Evolutionary conservation across 2,797 vertebrate species (phyloP), one percentile per base, ranked within the genome.

Genomic region (Enteromius fasciolatus): DNA sequence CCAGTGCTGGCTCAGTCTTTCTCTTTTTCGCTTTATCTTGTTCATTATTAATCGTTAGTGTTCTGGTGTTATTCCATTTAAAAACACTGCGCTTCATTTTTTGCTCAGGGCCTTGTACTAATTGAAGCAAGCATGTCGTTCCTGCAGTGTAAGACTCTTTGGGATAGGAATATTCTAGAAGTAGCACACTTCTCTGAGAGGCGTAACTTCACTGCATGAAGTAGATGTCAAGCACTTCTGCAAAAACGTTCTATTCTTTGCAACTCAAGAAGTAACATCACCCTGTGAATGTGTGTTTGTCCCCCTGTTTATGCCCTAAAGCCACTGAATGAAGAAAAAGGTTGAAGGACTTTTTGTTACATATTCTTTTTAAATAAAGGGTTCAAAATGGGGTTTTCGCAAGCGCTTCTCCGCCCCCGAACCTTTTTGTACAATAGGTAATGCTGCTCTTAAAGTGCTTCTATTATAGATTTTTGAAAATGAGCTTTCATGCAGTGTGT

Each of bases 231-330:
- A 31, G 57, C 25, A 50, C 18, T 64, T 64, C 31, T 63, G 46
- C 9, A 33, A 59, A 76, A 39, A 75, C 23, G 1, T 7, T 77
- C 25, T 31, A 46, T 77, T 77, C 23, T 76, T 23, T 75, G 50
- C 12, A 36, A 25, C 6, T 54, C 28, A 50, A 73, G 46, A 18
- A 72, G 25, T 18, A 31, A 72, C 23, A 31, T 72, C 1, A 52
- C 25, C 9, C 70, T 75, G 31, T 75, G 72, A 75, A 75, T 75
- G 48, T 57, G 8, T 54, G 72, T 74, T 57, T 57, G 72, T 33
- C 2, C 2, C 48, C 18, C 17, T 57, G 50, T 57, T 57, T 39
- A 74, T 74, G 48, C 31, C 25, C 11, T 6, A 36, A 23, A 23
- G 5, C 14, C 20, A 6, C 15, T 15, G 59, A 39, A 23, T 36